Percentiles rank a stretch among this genome's conserved stretches.
These are phyloP conservation scores for Nematostella vectensis DNA, from an alignment of 92 coral and sea anemone genomes.

Conservation along the genomic window DNA sequence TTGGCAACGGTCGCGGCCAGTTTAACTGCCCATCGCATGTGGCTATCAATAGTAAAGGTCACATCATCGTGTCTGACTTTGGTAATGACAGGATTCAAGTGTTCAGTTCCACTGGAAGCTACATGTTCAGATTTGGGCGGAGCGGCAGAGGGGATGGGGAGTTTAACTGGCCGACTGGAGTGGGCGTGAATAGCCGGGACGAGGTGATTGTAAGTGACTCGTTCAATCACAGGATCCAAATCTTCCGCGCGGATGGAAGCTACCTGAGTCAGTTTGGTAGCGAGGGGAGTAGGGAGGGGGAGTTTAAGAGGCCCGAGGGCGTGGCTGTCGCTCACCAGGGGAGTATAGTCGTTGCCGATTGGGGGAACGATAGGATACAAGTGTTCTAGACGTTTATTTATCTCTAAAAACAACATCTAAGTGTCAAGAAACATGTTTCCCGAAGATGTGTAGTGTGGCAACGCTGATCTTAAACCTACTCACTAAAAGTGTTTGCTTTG, in stretches of 20 bases:
- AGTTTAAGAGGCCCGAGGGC: conserved; percentile 86
- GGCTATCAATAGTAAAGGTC: conserved; percentile 69
- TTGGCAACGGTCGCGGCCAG: conserved; percentile 80
- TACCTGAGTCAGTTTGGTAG: conserved; percentile 62
- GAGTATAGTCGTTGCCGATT: conserved; percentile 75
- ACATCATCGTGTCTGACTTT: conserved; percentile 83
- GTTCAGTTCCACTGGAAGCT: conserved; percentile 66
- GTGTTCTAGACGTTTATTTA: too few species aligned
- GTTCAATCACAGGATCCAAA: conserved; percentile 86
- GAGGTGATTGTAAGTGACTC: conserved; percentile 90
- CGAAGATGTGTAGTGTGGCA: too few species aligned
- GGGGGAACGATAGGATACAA: conserved; percentile 97
- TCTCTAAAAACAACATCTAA: too few species aligned
- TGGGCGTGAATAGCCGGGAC: conserved; percentile 63
- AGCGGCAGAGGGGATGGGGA: conserved; percentile 77
- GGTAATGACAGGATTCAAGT: conserved; percentile 96
- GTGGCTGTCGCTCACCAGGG: conserved; percentile 63
- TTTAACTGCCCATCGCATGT: conserved; percentile 85
- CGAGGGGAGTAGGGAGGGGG: conserved; percentile 63
- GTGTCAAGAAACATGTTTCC: too few species aligned
- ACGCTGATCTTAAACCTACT: too few species aligned
- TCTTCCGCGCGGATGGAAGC: conserved; percentile 76
- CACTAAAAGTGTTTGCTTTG: too few species aligned
- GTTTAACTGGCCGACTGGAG: conserved; percentile 95
- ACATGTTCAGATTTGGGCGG: conserved; percentile 77